These are phyloP conservation scores for Dermochelys coriacea DNA, from an alignment of 2,797 vertebrate genomes.

Conservation along the genomic window DNA sequence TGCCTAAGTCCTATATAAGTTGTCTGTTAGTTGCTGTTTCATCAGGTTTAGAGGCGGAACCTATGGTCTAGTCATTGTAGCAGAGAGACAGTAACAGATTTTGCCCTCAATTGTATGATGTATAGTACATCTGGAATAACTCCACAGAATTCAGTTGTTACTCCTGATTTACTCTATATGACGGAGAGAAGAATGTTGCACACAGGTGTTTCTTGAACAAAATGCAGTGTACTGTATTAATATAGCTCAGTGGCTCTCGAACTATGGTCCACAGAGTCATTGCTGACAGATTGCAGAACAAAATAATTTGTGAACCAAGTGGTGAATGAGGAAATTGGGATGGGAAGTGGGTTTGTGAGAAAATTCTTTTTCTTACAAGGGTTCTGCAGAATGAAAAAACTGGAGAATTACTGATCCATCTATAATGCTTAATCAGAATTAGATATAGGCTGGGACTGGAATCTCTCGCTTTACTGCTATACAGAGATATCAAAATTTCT, in stretches of 20 bases:
- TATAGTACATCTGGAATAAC: not conserved
- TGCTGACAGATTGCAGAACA: not conserved
- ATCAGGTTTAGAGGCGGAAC: not conserved
- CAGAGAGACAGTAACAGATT: not conserved
- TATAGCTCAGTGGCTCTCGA: not conserved
- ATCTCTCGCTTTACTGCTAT: not conserved
- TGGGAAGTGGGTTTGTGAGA: not conserved
- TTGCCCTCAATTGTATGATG: not conserved
- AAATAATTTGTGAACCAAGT: not conserved
- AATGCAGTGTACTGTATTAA: not conserved
- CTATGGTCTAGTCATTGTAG: not conserved
- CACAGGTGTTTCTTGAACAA: not conserved
- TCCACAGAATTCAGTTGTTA: not conserved
- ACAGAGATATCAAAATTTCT: conserved; percentile 17
- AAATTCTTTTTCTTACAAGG: not conserved
- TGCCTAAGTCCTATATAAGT: not conserved
- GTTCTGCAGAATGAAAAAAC: not conserved
- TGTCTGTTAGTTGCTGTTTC: not conserved
- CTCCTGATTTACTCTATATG: not conserved
- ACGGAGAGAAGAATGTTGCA: not conserved
- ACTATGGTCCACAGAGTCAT: not conserved
- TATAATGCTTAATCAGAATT: not conserved
- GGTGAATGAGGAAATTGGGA: not conserved
- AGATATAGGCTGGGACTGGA: not conserved
- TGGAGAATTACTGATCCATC: not conserved